phyloP scores from a whole-genome alignment of 1,140 invertebrate genomes.

The Drosophila funebris region DNA sequence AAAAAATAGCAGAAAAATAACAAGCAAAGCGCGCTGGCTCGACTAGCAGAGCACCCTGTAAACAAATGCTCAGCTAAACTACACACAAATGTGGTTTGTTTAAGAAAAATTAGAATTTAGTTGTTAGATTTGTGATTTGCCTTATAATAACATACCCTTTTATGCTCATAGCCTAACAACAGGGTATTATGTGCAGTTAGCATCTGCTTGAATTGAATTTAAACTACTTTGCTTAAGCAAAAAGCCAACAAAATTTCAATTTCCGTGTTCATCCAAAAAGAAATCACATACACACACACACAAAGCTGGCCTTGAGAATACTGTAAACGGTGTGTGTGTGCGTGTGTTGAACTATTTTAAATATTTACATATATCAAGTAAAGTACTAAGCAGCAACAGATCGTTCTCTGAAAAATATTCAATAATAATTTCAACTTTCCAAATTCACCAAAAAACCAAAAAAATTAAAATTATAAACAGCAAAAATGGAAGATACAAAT shows the following conservation, averaged over 20 bases:
- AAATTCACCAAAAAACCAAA: neutral
- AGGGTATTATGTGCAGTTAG: too few relatives aligned
- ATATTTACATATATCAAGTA: neutral
- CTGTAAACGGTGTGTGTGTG: neutral
- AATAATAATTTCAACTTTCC: neutral
- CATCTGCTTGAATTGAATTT: neutral
- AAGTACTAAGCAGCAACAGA: neutral
- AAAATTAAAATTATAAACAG: neutral
- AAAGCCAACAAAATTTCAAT: constrained; percentile 4
- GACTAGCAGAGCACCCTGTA: neutral
- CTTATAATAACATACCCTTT: too few relatives aligned
- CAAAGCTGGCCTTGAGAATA: constrained; percentile 2
- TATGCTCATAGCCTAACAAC: too few relatives aligned
- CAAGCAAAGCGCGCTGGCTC: too few relatives aligned
- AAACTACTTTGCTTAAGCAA: neutral
- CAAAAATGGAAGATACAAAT: neutral
- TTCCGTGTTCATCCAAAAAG: neutral
- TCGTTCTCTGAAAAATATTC: neutral
- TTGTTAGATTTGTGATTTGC: too few relatives aligned
- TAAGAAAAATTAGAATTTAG: too few relatives aligned
- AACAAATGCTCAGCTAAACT: too few relatives aligned
- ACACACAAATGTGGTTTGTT: too few relatives aligned
- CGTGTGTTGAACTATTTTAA: neutral
- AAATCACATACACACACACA: too few relatives aligned
- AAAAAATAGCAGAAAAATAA: too few relatives aligned